Conservation (phyloP, 2,888 invertebrate genomes). For the Thalpophila matura region DNA sequence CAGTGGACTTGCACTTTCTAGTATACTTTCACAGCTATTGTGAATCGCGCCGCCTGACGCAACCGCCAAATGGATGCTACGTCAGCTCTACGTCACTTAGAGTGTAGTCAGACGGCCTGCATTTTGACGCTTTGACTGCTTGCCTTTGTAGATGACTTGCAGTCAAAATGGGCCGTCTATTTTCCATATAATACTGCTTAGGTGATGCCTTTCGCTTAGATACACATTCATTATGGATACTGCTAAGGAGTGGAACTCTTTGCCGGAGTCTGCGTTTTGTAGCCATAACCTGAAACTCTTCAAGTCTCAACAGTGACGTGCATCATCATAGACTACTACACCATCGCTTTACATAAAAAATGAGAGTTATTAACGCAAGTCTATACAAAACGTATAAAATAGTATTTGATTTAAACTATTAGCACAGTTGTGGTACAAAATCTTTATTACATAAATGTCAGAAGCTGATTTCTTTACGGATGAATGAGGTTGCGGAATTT, state of each 20-base stretch:
- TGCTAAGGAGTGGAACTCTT: no score
- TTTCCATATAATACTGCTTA: not conserved
- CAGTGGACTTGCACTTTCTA: slow-evolving; percentile 88
- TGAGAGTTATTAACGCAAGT: no score
- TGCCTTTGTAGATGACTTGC: not conserved
- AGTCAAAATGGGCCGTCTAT: not conserved
- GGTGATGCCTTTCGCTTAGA: no score
- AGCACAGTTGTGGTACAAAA: slow-evolving; percentile 47
- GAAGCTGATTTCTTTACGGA: slow-evolving; percentile 52
- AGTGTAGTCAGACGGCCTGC: slow-evolving; percentile 22
- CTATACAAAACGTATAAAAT: not conserved
- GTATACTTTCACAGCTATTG: slow-evolving; percentile 89
- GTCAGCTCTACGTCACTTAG: slow-evolving; percentile 62
- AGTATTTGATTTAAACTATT: slow-evolving; percentile 31
- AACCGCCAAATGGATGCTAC: slow-evolving; percentile 72
- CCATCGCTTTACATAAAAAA: no score
- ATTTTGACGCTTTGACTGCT: not conserved
- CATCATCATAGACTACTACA: no score
- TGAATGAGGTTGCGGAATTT: slow-evolving; percentile 58
- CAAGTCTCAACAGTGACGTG: no score
- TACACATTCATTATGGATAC: no score
- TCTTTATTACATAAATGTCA: slow-evolving; percentile 54
- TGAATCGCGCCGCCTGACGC: slow-evolving; percentile 76
- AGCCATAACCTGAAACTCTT: no score
- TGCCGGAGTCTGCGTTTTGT: no score